Conservation (phyloP, 2,797 vertebrate species). For the Decapterus maruadsi region DNA sequence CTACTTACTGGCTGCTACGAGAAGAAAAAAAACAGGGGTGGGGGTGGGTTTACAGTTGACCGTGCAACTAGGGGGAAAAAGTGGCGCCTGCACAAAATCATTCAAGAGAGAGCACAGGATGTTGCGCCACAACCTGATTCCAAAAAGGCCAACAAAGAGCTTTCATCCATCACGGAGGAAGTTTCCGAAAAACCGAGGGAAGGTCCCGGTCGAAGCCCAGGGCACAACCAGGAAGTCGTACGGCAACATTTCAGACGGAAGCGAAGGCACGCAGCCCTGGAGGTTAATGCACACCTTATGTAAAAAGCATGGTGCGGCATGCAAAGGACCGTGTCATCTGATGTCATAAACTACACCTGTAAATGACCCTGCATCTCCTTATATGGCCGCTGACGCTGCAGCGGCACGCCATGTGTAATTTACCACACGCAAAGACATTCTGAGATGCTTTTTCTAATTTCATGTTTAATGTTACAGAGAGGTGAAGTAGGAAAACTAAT, state of each 20-base stretch:
- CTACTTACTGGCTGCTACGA: constrained; percentile 1
- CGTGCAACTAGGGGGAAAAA: constrained; percentile 22
- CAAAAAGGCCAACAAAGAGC: constrained; percentile 30
- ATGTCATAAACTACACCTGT: constrained; percentile 20
- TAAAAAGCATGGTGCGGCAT: constrained; percentile 48
- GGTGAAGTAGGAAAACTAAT: constrained; percentile 24
- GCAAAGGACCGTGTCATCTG: constrained; percentile 35
- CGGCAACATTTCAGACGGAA: background rate
- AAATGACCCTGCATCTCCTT: constrained; percentile 9
- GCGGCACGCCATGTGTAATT: constrained; percentile 14
- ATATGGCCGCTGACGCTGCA: constrained; percentile 5
- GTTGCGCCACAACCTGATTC: constrained; percentile 22
- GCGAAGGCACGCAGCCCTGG: constrained; percentile 44
- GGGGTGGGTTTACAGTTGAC: constrained; percentile 30
- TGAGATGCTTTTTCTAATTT: background rate
- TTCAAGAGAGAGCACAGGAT: constrained; percentile 28
- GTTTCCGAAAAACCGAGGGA: constrained; percentile 46
- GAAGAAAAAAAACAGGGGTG: background rate
- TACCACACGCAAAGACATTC: background rate
- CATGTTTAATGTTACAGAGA: constrained; percentile 10
- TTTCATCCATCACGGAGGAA: constrained; percentile 45
- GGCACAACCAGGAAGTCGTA: constrained; percentile 61
- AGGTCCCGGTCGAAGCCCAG: constrained; percentile 47
- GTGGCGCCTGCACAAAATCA: constrained; percentile 41
- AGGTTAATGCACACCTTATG: constrained; percentile 61